Conservation (phyloP, 2,113 vertebrate genomes). For the Tachycineta bicolor region DNA sequence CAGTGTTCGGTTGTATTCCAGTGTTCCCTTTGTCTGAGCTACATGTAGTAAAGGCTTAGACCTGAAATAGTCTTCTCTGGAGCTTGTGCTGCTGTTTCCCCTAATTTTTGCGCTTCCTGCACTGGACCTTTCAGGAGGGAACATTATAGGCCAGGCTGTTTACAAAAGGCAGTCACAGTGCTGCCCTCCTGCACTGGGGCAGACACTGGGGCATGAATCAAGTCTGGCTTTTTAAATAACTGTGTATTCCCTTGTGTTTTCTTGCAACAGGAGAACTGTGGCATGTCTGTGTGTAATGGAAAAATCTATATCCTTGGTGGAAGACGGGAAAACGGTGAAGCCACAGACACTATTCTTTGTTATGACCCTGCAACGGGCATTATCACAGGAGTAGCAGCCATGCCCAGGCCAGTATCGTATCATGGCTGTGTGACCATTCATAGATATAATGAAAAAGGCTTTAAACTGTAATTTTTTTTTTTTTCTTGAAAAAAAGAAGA, state of each 20-base stretch:
- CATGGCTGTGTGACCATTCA: constrained; percentile 98
- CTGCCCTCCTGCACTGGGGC: background rate
- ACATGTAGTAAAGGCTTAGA: background rate
- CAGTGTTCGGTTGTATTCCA: background rate
- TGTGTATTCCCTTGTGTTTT: background rate
- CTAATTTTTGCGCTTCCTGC: background rate
- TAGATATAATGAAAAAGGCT: constrained; percentile 94
- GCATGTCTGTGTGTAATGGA: constrained; percentile 98
- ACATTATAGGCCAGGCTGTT: background rate
- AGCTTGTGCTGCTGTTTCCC: background rate
- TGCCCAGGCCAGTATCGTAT: constrained; percentile 96
- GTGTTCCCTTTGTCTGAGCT: background rate
- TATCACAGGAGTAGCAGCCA: constrained; percentile 93
- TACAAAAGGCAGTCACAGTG: background rate
- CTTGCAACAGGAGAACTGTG: constrained; percentile 91
- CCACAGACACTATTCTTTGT: constrained; percentile 93
- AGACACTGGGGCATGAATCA: background rate
- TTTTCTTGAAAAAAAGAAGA: background rate
- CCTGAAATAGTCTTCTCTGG: background rate
- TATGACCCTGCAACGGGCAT: constrained; percentile 95
- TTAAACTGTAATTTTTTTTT: constrained; percentile 76
- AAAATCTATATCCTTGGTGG: constrained; percentile 98
- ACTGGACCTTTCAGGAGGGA: background rate
- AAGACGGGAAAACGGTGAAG: constrained; percentile 91
- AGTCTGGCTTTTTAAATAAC: background rate